Conservation (phyloP, 2,888 invertebrate species). For the Sipha maydis region DNA sequence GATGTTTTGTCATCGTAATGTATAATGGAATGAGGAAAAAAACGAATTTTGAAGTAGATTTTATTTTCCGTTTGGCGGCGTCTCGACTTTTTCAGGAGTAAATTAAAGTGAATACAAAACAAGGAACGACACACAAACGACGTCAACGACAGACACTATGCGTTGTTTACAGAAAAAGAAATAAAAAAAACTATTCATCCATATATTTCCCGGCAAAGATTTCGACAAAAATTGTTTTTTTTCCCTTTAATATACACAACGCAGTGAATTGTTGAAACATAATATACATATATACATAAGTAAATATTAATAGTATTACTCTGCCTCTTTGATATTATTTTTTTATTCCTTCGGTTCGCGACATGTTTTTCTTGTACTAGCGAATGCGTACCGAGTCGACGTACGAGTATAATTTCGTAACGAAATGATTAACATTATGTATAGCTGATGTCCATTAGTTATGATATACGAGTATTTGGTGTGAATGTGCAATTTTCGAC, state of each 20-base stretch:
- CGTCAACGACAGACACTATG: constrained; percentile 39
- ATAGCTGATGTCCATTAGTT: too few relatives aligned
- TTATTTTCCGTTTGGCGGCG: constrained; percentile 17
- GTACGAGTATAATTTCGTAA: too few relatives aligned
- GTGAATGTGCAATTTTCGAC: too few relatives aligned
- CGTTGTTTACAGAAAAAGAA: background rate
- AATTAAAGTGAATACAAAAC: constrained; percentile 39
- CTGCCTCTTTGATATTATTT: background rate
- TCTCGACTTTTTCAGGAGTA: constrained; percentile 35
- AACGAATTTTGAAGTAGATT: constrained; percentile 27
- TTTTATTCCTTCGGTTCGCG: background rate
- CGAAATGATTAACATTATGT: too few relatives aligned
- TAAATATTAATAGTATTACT: background rate
- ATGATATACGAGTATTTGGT: too few relatives aligned
- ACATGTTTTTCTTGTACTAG: background rate
- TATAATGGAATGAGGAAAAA: background rate
- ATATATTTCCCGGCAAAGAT: background rate
- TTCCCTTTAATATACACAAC: background rate
- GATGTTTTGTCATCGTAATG: constrained; percentile 28
- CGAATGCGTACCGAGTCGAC: background rate
- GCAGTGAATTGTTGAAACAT: background rate
- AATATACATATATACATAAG: background rate
- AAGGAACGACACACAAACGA: constrained; percentile 1
- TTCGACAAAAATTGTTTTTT: constrained; percentile 1
- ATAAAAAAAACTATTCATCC: constrained; percentile 1